phyloP scores from a whole-genome alignment of 2,888 invertebrate genomes.

The Copidosoma aretas region DNA sequence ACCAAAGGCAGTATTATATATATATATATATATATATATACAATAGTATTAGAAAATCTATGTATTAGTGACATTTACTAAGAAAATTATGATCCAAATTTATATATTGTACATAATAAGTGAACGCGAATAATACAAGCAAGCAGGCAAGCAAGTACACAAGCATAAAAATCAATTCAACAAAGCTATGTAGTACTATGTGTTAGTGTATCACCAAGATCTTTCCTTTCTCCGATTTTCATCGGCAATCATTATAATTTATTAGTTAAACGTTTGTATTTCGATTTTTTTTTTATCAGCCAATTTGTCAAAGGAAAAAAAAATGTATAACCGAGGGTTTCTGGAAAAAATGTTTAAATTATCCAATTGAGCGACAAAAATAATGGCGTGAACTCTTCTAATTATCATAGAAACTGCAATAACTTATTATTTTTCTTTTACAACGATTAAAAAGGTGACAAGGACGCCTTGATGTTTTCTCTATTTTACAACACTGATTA shows the following conservation, averaged over 20 bases:
- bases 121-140: conserved; percentile 42
- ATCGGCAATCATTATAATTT: conserved; percentile 1
- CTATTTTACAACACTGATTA: not conserved
- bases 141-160: conserved; percentile 44
- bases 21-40: conserved; percentile 9
- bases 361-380: conserved; percentile 20
- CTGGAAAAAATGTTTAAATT: too few species aligned
- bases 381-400: conserved; percentile 33
- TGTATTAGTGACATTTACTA: conserved; percentile 37
- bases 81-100: conserved; percentile 27
- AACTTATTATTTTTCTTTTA: not conserved
- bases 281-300: not conserved
- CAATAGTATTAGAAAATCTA: conserved; percentile 3
- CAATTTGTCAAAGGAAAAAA: too few species aligned
- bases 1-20: conserved; percentile 19
- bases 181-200: conserved; percentile 19
- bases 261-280: not conserved
- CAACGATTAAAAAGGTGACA: not conserved
- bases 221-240: conserved; percentile 23
- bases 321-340: too few species aligned
- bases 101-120: conserved; percentile 18
- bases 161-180: conserved; percentile 34
- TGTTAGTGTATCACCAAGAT: conserved; percentile 23
- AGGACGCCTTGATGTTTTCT: not conserved
- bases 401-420: not conserved